Percentiles rank a stretch among this genome's conserved stretches.
phyloP scores from a whole-genome alignment of 2,113 vertebrate genomes.

The Macrotus californicus region DNA sequence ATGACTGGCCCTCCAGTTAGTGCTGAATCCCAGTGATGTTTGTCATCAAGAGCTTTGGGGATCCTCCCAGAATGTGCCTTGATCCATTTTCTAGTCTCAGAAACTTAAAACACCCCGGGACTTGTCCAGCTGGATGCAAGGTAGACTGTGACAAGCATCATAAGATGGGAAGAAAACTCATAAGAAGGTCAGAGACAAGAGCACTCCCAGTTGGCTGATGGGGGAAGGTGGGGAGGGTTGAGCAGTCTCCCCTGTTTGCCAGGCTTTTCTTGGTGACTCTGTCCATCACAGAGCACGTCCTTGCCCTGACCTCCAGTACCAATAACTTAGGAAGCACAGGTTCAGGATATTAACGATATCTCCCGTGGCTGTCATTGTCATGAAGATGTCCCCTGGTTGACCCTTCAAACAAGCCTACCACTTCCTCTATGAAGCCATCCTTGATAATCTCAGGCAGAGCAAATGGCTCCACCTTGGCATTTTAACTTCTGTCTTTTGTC shows the following conservation, averaged over 20 bases:
- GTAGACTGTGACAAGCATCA: neutral
- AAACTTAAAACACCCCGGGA: neutral
- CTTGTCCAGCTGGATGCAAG: neutral
- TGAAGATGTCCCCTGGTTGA: neutral
- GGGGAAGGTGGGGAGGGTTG: too few relatives aligned
- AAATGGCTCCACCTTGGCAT: neutral
- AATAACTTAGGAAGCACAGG: neutral
- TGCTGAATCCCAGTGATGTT: neutral
- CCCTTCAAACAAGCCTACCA: neutral
- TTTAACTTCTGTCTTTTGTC: neutral
- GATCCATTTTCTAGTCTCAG: neutral
- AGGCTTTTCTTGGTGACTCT: neutral
- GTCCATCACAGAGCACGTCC: neutral
- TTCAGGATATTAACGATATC: neutral
- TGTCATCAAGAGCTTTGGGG: neutral
- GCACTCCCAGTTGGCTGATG: neutral
- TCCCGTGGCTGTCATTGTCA: neutral
- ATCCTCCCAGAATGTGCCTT: neutral
- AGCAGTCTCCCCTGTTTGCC: neutral
- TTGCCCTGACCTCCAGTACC: neutral
- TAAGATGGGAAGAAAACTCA: neutral
- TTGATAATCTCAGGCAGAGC: neutral
- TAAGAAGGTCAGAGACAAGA: neutral
- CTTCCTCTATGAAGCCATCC: neutral
- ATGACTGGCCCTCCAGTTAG: neutral